These are phyloP conservation scores for Megalopta genalis DNA, from an alignment of 1,140 invertebrate species.

Conservation along the genomic window DNA sequence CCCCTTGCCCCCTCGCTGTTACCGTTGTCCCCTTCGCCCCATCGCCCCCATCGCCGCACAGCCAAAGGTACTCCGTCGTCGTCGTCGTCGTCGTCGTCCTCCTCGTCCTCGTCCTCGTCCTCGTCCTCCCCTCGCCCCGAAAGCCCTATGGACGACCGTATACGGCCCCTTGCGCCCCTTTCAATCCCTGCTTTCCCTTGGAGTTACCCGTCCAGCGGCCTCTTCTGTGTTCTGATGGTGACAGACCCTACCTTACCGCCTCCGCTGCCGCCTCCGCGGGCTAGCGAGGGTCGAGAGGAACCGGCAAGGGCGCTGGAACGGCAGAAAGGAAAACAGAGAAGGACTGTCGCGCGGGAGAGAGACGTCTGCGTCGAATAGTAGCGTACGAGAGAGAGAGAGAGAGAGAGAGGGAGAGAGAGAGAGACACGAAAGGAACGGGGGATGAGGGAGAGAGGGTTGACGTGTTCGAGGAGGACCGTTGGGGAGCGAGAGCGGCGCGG, in stretches of 20 bases:
- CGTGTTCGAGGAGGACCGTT: slow-evolving; percentile 61
- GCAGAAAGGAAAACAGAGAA: slow-evolving; percentile 52
- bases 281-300: slow-evolving; percentile 57
- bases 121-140: slow-evolving; percentile 38
- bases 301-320: slow-evolving; percentile 45
- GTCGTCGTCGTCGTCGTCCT: slow-evolving; percentile 5
- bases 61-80: slow-evolving; percentile 40
- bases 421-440: slow-evolving; percentile 36
- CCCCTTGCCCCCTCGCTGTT: slow-evolving; percentile 69
- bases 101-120: slow-evolving; percentile 2
- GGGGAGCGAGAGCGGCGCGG: slow-evolving; percentile 60
- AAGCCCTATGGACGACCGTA: slow-evolving; percentile 24
- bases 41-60: slow-evolving; percentile 46
- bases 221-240: slow-evolving; percentile 76
- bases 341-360: slow-evolving; percentile 52
- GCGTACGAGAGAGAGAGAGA: neutral
- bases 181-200: slow-evolving; percentile 52
- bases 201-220: slow-evolving; percentile 58
- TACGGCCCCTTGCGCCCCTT: slow-evolving; percentile 46
- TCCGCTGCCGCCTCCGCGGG: slow-evolving; percentile 47
- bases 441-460: slow-evolving; percentile 55
- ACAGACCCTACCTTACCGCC: slow-evolving; percentile 77
- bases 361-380: neutral
- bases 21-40: slow-evolving; percentile 44
- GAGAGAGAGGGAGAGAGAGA: slow-evolving; percentile 43